phyloP scores from a whole-genome alignment of 2,888 invertebrate genomes.

The Heliconius ismenius region DNA sequence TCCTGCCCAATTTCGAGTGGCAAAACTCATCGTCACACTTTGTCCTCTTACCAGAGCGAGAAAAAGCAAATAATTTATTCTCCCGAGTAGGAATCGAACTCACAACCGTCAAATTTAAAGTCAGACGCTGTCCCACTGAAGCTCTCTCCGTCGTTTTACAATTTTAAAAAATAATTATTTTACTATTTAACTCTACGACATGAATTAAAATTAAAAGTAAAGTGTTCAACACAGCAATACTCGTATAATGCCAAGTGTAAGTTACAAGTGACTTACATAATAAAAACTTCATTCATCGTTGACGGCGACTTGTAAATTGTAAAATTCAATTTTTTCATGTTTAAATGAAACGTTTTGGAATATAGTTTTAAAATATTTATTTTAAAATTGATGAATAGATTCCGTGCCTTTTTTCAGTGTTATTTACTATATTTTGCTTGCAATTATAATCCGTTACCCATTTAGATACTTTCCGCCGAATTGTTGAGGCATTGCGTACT shows the following conservation, averaged over 20 bases:
- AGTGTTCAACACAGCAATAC: neutral
- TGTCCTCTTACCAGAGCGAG: no score
- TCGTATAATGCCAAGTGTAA: neutral
- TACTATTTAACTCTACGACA: neutral
- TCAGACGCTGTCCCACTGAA: neutral
- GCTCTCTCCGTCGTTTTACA: neutral
- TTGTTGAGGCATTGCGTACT: no score
- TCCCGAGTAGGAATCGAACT: neutral
- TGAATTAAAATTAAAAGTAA: neutral
- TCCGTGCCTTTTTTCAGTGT: neutral
- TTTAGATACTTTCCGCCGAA: no score
- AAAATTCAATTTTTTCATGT: conserved; percentile 28
- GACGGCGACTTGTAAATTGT: conserved; percentile 49
- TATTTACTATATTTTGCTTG: no score
- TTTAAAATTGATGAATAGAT: neutral
- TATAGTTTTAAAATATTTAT: neutral
- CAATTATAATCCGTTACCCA: no score
- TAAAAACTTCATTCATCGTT: conserved; percentile 46
- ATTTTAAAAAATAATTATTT: neutral
- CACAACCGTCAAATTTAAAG: neutral
- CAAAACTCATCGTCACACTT: no score
- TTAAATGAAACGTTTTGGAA: conserved; percentile 12
- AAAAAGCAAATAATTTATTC: neutral
- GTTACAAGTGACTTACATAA: conserved; percentile 5
- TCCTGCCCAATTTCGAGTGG: no score